Base-by-base conservation (phyloP, 1,140 invertebrate genomes). In the Dysdera silvatica region DNA sequence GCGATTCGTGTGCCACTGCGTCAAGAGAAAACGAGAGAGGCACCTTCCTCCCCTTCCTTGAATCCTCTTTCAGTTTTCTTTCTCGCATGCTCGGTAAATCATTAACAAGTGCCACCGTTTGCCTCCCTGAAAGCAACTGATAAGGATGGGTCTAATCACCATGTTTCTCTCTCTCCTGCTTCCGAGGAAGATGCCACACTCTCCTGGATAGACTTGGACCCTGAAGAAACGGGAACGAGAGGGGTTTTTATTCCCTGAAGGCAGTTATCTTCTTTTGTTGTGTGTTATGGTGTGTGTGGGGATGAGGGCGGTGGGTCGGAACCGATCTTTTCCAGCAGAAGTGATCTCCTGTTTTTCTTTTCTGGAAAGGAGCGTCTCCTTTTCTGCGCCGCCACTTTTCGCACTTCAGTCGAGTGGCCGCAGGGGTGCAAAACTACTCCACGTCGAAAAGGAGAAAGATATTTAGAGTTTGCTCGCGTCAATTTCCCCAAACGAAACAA, bases 11-110 rank as follows among this genome's bases (percentile, higher is more conserved):
- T n/a, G n/a, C n/a, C n/a, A n/a, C n/a, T n/a, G n/a, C n/a, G n/a
- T n/a, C n/a, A n/a, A n/a, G n/a, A n/a, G n/a, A 43, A 55, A 48
- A 62, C 26, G 43, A 14, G 33, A 47, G 33, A 29, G 28, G 16
- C 48, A n/a, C 24, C 18, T 45, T 23, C 8, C n/a, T 57, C 55
- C 47, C 41, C 37, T 57, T 31, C 53, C 24, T 24, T 28, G 26
- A 4, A 35, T 28, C 55, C 24, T 23, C 41, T 12, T n/a, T 47
- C 12, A n/a, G 18, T 52, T 53, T 40, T 56, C 57, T 29, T 35
- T 45, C n/a, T 45, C 52, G 47, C 40, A 65, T 43, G 62, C 62
- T 58, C 62, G 62, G 62, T 65, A 65, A 65, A 65, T 65, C 62
- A 65, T 65, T 65, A 65, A 65, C 61, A 63, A 63, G 61, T 51